phyloP scores from a whole-genome alignment of 2,113 vertebrate species.

The Craseonycteris thonglongyai region DNA sequence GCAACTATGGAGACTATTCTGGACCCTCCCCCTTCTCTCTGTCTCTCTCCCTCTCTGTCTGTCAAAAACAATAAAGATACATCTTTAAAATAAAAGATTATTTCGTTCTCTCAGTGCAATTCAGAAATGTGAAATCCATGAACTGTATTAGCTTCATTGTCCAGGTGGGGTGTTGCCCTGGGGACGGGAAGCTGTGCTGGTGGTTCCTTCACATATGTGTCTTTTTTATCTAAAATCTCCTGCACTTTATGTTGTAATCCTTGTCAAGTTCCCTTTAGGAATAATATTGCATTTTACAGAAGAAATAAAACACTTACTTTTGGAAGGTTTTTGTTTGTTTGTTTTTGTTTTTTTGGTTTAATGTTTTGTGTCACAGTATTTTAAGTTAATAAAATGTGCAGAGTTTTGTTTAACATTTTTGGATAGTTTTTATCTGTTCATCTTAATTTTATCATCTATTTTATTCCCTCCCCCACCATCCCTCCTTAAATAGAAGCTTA shows the following conservation, averaged over 20 bases:
- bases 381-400: constrained; percentile 18
- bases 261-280: neutral
- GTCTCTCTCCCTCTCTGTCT: too few relatives aligned
- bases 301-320: neutral
- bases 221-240: neutral
- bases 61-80: too few relatives aligned
- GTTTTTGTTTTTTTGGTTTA: neutral
- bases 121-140: neutral
- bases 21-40: too few relatives aligned
- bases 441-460: neutral
- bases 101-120: neutral
- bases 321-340: too few relatives aligned
- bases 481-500: constrained; percentile 7
- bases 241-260: neutral
- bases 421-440: neutral
- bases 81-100: too few relatives aligned
- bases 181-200: too few relatives aligned
- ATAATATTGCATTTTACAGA: neutral
- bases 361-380: constrained; percentile 1
- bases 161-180: neutral
- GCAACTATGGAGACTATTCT: too few relatives aligned
- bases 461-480: neutral
- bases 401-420: constrained; percentile 1
- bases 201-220: too few relatives aligned
- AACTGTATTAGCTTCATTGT: neutral